A percentile compares a stretch with the other conserved stretches of the same genome.
Evolutionary conservation across 2,888 invertebrate genomes (phyloP).

Genomic region (Calameuta pallipes): DNA sequence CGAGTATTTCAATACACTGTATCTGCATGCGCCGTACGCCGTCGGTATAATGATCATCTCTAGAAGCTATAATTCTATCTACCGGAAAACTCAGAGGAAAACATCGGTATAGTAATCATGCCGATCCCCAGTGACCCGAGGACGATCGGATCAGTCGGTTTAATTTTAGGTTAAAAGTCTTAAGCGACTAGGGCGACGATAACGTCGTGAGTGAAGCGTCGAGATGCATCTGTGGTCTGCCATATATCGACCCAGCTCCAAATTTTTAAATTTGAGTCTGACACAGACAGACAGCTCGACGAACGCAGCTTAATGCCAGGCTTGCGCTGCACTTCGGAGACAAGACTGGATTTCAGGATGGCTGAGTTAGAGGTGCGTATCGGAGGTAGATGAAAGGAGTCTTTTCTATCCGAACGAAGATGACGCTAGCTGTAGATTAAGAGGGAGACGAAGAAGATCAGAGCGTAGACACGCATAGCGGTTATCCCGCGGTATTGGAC

Average conservation of each 20-base stretch:
- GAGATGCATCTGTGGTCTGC: background rate
- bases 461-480: background rate
- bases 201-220: constrained; percentile 15
- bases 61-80: background rate
- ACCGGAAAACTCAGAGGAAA: background rate
- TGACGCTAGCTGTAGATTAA: background rate
- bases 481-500: background rate
- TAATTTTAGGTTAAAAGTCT: constrained; percentile 23
- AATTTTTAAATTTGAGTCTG: constrained; percentile 52
- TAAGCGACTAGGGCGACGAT: constrained; percentile 42
- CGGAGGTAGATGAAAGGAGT: constrained; percentile 16
- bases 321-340: constrained; percentile 30
- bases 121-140: background rate
- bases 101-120: background rate
- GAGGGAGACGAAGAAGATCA: background rate
- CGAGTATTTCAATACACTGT: background rate
- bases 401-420: constrained; percentile 3
- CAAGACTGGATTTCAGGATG: background rate
- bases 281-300: constrained; percentile 47
- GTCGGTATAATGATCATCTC: background rate
- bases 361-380: constrained; percentile 1
- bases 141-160: background rate
- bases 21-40: background rate
- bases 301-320: constrained; percentile 45
- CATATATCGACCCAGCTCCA: constrained; percentile 27